Conservation (phyloP, 2,888 invertebrate genomes). For the Pyrrhia umbra region DNA sequence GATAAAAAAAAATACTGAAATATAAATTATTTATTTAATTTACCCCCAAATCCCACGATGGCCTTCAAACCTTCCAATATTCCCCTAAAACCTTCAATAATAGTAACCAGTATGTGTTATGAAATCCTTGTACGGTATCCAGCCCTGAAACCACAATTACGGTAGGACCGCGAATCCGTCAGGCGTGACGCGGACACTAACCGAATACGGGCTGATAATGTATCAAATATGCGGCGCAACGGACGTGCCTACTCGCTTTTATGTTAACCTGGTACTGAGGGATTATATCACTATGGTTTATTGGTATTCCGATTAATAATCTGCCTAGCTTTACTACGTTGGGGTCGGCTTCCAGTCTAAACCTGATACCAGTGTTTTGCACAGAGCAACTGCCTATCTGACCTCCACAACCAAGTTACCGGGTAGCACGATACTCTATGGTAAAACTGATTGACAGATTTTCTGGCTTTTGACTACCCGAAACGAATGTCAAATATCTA, state of each 20-base stretch:
- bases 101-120: conserved; percentile 44
- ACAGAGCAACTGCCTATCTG: too few species aligned
- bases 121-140: conserved; percentile 40
- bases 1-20: too few species aligned
- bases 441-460: too few species aligned
- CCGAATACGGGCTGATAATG: conserved; percentile 57
- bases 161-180: conserved; percentile 58
- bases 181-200: conserved; percentile 53
- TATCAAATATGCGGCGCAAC: conserved; percentile 44
- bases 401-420: too few species aligned
- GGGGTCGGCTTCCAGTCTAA: too few species aligned
- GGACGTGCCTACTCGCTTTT: conserved; percentile 27
- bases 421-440: too few species aligned
- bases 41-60: background rate
- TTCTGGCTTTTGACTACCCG: too few species aligned
- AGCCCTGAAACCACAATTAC: conserved; percentile 61
- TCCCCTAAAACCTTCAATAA: conserved; percentile 14
- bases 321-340: too few species aligned
- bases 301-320: too few species aligned
- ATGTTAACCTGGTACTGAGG: conserved; percentile 28
- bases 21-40: too few species aligned
- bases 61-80: conserved; percentile 10
- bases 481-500: too few species aligned
- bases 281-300: conserved; percentile 8
- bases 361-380: too few species aligned